phyloP scores from a whole-genome alignment of 2,888 invertebrate genomes.

The Elmis aenea region DNA sequence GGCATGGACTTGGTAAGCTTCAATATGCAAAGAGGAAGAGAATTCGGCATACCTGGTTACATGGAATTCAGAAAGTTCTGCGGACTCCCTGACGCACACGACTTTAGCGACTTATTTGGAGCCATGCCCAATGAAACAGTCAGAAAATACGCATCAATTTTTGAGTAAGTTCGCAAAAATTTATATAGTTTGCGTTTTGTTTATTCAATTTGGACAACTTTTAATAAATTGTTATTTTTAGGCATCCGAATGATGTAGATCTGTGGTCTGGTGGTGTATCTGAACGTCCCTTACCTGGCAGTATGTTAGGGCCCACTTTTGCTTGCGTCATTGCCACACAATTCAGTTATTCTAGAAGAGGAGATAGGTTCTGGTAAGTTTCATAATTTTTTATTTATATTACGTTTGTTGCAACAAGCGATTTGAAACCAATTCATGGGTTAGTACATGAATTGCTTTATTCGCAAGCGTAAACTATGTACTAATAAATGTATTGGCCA shows the following conservation, averaged over 20 bases:
- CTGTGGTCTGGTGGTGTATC: slow-evolving; percentile 93
- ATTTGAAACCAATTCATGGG: too few species aligned
- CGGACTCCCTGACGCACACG: slow-evolving; percentile 71
- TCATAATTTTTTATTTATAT: too few species aligned
- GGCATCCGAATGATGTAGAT: slow-evolving; percentile 87
- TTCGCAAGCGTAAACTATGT: too few species aligned
- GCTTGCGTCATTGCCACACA: slow-evolving; percentile 92
- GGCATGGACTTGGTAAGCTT: slow-evolving; percentile 90
- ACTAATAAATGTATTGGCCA: too few species aligned
- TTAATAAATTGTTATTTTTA: slow-evolving; percentile 35
- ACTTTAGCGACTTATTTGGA: slow-evolving; percentile 76
- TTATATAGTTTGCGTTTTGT: background rate
- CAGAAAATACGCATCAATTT: slow-evolving; percentile 74
- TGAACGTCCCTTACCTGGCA: slow-evolving; percentile 82
- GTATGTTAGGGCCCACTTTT: slow-evolving; percentile 91
- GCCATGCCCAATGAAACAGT: slow-evolving; percentile 88
- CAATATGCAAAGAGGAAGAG: slow-evolving; percentile 89
- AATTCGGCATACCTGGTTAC: slow-evolving; percentile 87
- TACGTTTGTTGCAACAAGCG: too few species aligned
- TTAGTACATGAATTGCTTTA: too few species aligned
- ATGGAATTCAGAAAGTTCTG: slow-evolving; percentile 92
- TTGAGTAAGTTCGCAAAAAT: slow-evolving; percentile 56
- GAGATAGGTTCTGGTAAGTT: slow-evolving; percentile 83
- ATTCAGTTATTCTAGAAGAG: slow-evolving; percentile 81
- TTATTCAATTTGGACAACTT: background rate